These are phyloP conservation scores for Cercocebus atys DNA, from an alignment of 2,113 vertebrate species.

Conservation along the genomic window DNA sequence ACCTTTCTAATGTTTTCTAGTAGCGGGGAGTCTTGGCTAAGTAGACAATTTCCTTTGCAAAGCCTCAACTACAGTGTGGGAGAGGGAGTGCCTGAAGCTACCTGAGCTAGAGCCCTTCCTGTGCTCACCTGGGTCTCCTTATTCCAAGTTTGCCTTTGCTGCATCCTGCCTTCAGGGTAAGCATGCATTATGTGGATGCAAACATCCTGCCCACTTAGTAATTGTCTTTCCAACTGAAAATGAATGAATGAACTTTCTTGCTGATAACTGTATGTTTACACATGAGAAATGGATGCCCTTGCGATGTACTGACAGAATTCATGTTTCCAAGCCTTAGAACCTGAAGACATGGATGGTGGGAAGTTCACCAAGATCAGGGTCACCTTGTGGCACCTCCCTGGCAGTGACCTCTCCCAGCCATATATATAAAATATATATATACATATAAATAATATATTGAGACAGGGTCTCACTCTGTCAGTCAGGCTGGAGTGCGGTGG, in stretches of 20 bases:
- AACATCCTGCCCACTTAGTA: neutral
- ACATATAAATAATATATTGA: neutral
- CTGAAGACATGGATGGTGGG: neutral
- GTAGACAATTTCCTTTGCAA: neutral
- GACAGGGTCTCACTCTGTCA: neutral
- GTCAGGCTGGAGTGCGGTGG: neutral
- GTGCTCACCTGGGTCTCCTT: neutral
- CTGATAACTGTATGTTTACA: neutral
- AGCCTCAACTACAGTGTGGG: neutral
- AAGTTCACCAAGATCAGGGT: neutral
- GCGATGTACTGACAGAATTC: neutral
- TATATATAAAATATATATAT: too few relatives aligned
- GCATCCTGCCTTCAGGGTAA: neutral
- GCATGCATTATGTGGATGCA: neutral
- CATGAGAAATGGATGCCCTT: neutral
- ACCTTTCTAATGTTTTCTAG: neutral
- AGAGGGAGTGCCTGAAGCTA: neutral
- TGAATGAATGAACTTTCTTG: neutral
- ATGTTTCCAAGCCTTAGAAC: neutral
- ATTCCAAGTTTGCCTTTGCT: neutral
- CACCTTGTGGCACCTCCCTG: neutral
- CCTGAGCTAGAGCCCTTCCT: neutral
- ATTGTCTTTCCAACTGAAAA: slow-evolving; percentile 13
- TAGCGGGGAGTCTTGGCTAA: neutral
- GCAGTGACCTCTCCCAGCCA: neutral